Conservation (phyloP, 2,113 vertebrate genomes). For the Tricholaema leucomelas region DNA sequence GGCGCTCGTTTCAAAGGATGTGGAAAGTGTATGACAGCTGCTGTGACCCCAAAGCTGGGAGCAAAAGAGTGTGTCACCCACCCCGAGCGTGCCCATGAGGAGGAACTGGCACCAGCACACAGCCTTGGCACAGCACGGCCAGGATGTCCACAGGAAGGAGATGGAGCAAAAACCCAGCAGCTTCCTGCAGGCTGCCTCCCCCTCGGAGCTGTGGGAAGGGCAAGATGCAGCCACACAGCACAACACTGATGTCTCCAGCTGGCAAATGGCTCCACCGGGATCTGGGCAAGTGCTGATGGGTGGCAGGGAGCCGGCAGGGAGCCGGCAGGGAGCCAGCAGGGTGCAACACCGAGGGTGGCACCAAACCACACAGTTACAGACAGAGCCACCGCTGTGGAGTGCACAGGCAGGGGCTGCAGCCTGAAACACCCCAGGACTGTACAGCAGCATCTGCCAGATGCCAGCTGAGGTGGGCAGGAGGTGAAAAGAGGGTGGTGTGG, state of each 20-base stretch:
- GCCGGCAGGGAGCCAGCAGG: neutral
- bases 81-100: neutral
- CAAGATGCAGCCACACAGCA: neutral
- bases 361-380: fast-evolving
- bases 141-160: neutral
- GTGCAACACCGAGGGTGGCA: fast-evolving
- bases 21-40: neutral
- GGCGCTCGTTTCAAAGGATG: neutral
- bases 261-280: neutral
- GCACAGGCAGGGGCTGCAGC: neutral
- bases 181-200: neutral
- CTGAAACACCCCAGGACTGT: fast-evolving
- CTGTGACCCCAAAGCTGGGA: neutral
- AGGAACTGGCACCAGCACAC: neutral
- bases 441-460: fast-evolving
- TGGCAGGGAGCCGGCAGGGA: neutral
- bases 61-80: neutral
- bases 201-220: neutral
- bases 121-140: neutral
- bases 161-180: neutral
- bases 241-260: fast-evolving
- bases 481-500: neutral
- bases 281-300: fast-evolving
- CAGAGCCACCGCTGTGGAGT: fast-evolving
- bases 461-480: neutral